Base-by-base conservation (phyloP, 2,113 vertebrate genomes). In the Sitta europaea region DNA sequence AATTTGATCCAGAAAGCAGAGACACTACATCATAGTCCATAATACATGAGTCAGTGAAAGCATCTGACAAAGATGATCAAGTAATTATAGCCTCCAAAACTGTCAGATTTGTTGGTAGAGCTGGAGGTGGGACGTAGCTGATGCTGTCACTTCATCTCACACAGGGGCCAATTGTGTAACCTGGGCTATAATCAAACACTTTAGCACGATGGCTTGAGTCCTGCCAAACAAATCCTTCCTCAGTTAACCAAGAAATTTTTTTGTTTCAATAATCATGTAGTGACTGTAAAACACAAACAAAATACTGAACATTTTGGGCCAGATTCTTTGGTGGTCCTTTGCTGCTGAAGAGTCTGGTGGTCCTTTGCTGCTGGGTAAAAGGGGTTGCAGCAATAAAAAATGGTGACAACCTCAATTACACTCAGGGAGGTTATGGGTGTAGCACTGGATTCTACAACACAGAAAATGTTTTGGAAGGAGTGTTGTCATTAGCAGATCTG, bases 21-120 rank as follows among this genome's bases (percentile, higher is more conserved):
- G 93, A 96, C 92, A 53, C 93, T 94, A 95, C 92, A 71, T 94
- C 87, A 95, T 88, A 89, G 87, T 70, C 59, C 75, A 8, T 66
- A 94, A 68, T 33, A 40, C 35, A 28, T 90, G 90, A 95, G 78
- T 91, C 90, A 96, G 66, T 73, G 81, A 92, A 86, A 93, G 87
- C 62, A 86, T 91, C 58, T 95, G 74, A 96, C 62, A 73, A 88
- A 94, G 85, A 91, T 43, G 74, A 86, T 59, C 93, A 66, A 73
- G 38, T 93, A 92, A 95, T 88, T 93, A 88, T 14, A 88, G 78
- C 68, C 67, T 93, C 43, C 63, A 85, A 62, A 94, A 94, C 1
- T 47, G 74, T 70, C 59, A 83, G 65, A 85, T 63, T 61, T 88
- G 40, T 91, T 89, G 50, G 72, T 91, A 92, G n/a, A 76, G 62